Percentiles rank a stretch among this genome's conserved stretches.
Conservation (phyloP, 2,797 vertebrate species). For the Leucoraja ocellata region DNA sequence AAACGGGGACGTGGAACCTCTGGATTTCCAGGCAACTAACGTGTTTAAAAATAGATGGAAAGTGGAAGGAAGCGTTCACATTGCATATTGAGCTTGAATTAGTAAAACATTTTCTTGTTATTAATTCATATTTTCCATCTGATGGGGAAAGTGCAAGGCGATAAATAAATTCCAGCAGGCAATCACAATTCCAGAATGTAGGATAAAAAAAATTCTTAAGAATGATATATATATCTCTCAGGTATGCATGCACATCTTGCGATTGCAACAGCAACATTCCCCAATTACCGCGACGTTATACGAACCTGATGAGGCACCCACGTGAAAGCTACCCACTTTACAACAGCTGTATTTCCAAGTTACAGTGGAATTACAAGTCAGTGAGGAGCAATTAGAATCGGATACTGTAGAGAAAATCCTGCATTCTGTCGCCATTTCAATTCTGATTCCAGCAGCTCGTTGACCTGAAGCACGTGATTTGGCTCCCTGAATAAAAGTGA, state of each 20-base stretch:
- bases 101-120: background rate
- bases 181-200: background rate
- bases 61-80: no score
- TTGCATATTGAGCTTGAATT: no score
- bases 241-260: no score
- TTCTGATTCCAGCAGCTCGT: background rate
- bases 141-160: background rate
- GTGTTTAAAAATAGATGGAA: no score
- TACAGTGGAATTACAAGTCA: background rate
- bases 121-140: background rate
- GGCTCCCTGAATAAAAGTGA: background rate
- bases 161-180: background rate
- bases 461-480: background rate
- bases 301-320: no score
- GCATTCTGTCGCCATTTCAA: background rate
- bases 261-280: no score
- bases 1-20: no score
- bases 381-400: background rate
- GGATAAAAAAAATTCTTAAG: background rate
- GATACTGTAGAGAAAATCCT: background rate
- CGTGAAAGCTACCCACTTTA: background rate
- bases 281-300: no score
- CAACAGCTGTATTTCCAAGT: background rate
- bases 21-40: no score
- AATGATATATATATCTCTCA: no score